Evolutionary conservation across 2,113 vertebrate genomes (phyloP).

Genomic region (Casuarius casuarius): DNA sequence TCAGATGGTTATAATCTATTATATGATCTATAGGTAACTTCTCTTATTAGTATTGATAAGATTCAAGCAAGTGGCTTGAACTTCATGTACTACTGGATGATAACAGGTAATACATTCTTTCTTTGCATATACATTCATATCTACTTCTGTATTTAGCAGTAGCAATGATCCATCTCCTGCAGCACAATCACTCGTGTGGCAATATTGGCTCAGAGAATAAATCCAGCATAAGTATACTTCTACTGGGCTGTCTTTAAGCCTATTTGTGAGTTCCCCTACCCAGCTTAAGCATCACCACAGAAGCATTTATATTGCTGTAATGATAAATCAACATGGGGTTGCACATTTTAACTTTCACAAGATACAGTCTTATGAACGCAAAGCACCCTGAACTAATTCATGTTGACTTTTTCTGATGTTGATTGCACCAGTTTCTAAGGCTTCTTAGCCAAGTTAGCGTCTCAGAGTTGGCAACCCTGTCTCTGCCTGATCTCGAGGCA

Average conservation of each 20-base stretch:
- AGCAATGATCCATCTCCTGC: background rate
- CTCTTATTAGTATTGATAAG: background rate
- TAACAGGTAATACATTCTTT: background rate
- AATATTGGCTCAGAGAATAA: background rate
- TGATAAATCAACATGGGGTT: accelerated
- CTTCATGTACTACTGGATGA: background rate
- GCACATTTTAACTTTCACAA: background rate
- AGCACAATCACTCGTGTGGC: background rate
- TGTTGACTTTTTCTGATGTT: background rate
- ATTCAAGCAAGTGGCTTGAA: background rate
- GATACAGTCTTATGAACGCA: background rate
- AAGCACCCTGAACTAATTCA: background rate
- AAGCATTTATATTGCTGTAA: accelerated
- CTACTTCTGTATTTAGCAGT: background rate
- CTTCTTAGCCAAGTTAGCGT: background rate
- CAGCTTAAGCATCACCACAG: accelerated
- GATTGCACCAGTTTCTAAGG: background rate
- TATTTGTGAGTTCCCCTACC: background rate
- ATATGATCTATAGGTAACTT: background rate
- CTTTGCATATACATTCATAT: accelerated
- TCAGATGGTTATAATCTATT: background rate
- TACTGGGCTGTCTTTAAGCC: background rate
- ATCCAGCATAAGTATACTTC: accelerated
- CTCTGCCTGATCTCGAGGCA: too few species aligned
- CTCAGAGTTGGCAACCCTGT: too few species aligned